Conservation (phyloP, 2,888 invertebrate genomes). For the Phrixothrix hirtus region DNA sequence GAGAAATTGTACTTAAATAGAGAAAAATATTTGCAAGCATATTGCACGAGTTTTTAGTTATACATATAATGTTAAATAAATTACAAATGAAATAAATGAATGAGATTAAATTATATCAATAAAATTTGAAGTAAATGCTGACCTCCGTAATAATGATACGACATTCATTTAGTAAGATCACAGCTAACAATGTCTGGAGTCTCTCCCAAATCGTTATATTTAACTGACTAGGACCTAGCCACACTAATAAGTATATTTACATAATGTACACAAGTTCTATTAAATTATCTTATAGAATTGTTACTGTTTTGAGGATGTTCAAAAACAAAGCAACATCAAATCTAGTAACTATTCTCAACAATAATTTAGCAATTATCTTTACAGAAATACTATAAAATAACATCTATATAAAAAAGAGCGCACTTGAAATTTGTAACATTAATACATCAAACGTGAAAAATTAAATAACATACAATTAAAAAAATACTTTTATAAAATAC, state of each 20-base stretch:
- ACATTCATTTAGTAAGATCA: slow-evolving; percentile 49
- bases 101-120: slow-evolving; percentile 19
- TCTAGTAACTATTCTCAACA: not conserved
- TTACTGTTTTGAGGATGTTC: not conserved
- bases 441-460: slow-evolving; percentile 16
- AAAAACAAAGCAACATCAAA: slow-evolving; percentile 4
- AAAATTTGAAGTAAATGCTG: slow-evolving; percentile 30
- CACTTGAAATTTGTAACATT: slow-evolving; percentile 12
- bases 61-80: slow-evolving; percentile 19
- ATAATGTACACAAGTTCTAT: slow-evolving; percentile 26
- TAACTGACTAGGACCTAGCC: slow-evolving; percentile 35
- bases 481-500: not conserved
- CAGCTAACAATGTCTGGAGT: slow-evolving; percentile 55
- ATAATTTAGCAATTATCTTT: slow-evolving; percentile 1
- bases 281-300: not conserved
- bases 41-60: slow-evolving; percentile 28
- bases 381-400: slow-evolving; percentile 21
- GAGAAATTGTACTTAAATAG: slow-evolving; percentile 24
- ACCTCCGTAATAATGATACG: slow-evolving; percentile 36
- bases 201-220: slow-evolving; percentile 43
- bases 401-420: slow-evolving; percentile 11
- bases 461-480: slow-evolving; percentile 1
- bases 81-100: slow-evolving; percentile 12
- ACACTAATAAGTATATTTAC: slow-evolving; percentile 38
- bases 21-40: slow-evolving; percentile 33